Percentiles rank a stretch among this genome's conserved stretches.
phyloP scores from a whole-genome alignment of 2,797 vertebrate genomes.

The Petrocephalus sullivani region DNA sequence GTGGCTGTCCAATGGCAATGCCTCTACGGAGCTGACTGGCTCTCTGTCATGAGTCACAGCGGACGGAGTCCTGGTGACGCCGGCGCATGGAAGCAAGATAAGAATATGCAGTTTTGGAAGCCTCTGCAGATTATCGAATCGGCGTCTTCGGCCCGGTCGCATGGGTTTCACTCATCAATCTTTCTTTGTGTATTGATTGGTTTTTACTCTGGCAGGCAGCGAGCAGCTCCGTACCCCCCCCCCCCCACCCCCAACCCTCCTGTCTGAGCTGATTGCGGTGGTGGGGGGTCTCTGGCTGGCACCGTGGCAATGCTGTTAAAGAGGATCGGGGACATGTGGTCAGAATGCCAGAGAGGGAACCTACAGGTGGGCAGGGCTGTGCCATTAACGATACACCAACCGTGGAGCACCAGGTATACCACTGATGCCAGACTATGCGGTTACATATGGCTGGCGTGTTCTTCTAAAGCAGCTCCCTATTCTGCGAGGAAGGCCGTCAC shows the following conservation, averaged over 20 bases:
- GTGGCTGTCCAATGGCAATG: background rate
- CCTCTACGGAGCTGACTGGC: background rate
- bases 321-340: slow-evolving; percentile 34
- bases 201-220: slow-evolving; percentile 34
- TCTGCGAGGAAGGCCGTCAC: background rate
- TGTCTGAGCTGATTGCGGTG: slow-evolving; percentile 35
- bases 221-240: slow-evolving; percentile 22
- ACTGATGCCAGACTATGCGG: background rate
- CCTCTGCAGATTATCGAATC: background rate
- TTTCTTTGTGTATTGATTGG: slow-evolving; percentile 41
- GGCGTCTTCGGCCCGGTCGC: slow-evolving; percentile 5
- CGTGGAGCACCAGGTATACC: background rate
- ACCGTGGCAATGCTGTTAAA: slow-evolving; percentile 33
- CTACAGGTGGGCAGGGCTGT: background rate
- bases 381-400: background rate
- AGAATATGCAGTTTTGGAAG: background rate
- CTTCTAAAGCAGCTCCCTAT: background rate
- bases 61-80: background rate
- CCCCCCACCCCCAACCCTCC: background rate
- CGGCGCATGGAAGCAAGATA: background rate
- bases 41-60: background rate
- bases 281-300: slow-evolving; percentile 28
- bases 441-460: background rate
- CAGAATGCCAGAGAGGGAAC: slow-evolving; percentile 26
- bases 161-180: slow-evolving; percentile 35